A percentile compares a stretch with the other conserved stretches of the same genome.
phyloP scores from a whole-genome alignment of 2,888 invertebrate genomes.

The Drosophila longiperda region DNA sequence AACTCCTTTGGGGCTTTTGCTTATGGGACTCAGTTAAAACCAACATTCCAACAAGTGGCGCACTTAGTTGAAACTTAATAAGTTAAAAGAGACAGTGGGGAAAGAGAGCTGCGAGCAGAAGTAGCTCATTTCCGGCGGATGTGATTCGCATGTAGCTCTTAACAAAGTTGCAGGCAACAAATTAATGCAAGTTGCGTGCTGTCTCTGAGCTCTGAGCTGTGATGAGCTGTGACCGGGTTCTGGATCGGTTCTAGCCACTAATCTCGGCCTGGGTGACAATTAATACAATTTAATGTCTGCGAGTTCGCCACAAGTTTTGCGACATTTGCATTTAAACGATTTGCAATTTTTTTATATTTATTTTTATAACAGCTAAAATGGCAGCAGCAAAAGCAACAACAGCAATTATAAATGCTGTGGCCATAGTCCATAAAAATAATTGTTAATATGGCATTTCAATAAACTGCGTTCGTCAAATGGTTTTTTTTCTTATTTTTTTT shows the following conservation, averaged over 20 bases:
- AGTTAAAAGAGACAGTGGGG: conserved; percentile 21
- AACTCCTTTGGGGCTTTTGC: conserved; percentile 32
- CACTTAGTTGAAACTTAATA: conserved; percentile 75
- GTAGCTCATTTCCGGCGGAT: conserved; percentile 71
- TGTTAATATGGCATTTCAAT: conserved; percentile 50
- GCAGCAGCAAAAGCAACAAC: conserved; percentile 13
- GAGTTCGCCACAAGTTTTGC: conserved; percentile 11
- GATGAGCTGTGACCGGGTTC: conserved; percentile 3
- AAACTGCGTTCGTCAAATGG: conserved; percentile 13
- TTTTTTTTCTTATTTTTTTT: conserved; percentile 13
- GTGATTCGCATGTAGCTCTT: conserved; percentile 51
- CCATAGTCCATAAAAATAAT: conserved; percentile 44
- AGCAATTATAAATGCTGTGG: conserved; percentile 12
- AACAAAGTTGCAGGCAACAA: conserved; percentile 55
- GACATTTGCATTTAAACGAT: conserved; percentile 71
- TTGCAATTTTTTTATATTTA: conserved; percentile 22
- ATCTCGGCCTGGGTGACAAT: conserved; percentile 44
- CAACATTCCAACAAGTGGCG: conserved; percentile 54
- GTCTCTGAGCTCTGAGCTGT: conserved; percentile 1
- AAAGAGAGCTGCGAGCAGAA: conserved; percentile 24
- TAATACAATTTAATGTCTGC: conserved; percentile 62
- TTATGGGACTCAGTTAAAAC: conserved; percentile 35
- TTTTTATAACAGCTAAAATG: conserved; percentile 37
- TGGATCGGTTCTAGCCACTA: conserved; percentile 4
- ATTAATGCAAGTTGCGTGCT: conserved; percentile 68